Percentiles rank a stretch among this genome's conserved stretches.
Conservation (phyloP, 2,888 invertebrate species). For the Pelosia muscerda region DNA sequence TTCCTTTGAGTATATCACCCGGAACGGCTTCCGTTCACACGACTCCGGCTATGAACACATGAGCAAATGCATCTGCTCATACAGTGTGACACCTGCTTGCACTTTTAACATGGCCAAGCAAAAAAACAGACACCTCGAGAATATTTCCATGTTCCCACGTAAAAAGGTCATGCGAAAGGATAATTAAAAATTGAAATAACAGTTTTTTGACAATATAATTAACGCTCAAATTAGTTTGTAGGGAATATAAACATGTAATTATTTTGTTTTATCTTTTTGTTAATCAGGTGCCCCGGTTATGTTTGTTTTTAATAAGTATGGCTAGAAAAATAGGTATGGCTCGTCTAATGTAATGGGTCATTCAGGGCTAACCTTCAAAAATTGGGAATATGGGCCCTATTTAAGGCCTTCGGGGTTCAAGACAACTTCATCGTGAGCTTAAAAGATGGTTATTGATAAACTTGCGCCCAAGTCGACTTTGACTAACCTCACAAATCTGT, state of each 20-base stretch:
- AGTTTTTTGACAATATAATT: neutral
- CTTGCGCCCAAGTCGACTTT: neutral
- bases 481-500: neutral
- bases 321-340: neutral
- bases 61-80: conserved; percentile 17
- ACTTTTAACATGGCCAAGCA: conserved; percentile 37
- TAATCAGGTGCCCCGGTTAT: neutral
- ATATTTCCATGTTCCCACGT: conserved; percentile 32
- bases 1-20: conserved; percentile 32
- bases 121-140: conserved; percentile 28
- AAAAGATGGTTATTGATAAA: neutral
- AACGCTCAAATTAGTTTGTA: neutral
- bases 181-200: conserved; percentile 2
- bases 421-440: no score
- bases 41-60: conserved; percentile 11
- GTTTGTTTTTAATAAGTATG: neutral
- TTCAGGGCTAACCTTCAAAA: neutral
- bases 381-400: neutral
- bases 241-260: neutral
- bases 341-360: no score
- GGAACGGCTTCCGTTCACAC: conserved; percentile 59
- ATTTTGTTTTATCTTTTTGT: neutral
- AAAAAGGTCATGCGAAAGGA: conserved; percentile 12
- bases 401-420: no score
- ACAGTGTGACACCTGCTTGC: conserved; percentile 34